Conservation (phyloP, 2,888 invertebrate species). For the Drosophila pullipes region DNA sequence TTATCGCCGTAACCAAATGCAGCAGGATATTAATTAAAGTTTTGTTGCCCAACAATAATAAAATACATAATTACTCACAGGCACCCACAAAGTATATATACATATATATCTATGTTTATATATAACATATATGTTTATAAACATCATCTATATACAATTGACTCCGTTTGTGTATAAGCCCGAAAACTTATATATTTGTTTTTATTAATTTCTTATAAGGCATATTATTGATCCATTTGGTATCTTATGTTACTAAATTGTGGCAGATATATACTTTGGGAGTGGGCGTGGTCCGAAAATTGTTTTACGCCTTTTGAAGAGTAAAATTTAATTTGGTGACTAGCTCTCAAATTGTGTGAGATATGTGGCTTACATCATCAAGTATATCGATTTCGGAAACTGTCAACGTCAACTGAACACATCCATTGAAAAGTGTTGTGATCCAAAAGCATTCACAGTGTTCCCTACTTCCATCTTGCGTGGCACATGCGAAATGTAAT, state of each 20-base stretch:
- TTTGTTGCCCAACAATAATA: constrained; percentile 17
- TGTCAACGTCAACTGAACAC: not conserved
- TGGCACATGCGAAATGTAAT: constrained; percentile 63
- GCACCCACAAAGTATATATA: not conserved
- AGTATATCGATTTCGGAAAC: not conserved
- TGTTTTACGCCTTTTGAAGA: not conserved
- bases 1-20: constrained; percentile 30
- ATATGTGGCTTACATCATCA: too few relatives aligned
- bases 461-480: constrained; percentile 33
- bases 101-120: not conserved
- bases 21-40: constrained; percentile 55
- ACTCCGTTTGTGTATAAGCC: constrained; percentile 2
- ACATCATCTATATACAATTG: constrained; percentile 20
- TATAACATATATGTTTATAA: not conserved
- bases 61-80: constrained; percentile 1
- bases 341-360: not conserved
- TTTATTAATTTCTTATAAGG: not conserved
- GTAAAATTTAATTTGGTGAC: not conserved
- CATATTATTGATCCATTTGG: not conserved
- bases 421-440: not conserved
- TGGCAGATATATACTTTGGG: too few relatives aligned
- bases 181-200: not conserved
- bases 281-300: too few relatives aligned
- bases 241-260: not conserved
- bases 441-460: not conserved